Evolutionary conservation across 2,113 vertebrate genomes (phyloP).

Genomic region (Leucopternis melanops): DNA sequence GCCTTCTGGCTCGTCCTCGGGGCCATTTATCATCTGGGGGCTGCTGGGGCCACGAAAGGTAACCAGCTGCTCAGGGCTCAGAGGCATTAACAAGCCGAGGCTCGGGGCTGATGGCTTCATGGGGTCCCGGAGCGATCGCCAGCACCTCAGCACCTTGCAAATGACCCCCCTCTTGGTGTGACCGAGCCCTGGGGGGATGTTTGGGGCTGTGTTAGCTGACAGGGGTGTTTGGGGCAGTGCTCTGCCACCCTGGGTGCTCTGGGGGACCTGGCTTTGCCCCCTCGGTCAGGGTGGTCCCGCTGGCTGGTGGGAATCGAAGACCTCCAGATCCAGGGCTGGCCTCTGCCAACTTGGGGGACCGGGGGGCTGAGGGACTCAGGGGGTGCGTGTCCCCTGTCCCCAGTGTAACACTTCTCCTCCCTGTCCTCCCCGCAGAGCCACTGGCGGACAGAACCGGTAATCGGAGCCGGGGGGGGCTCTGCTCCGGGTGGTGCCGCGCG

Average conservation of each 20-base stretch:
- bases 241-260: background rate
- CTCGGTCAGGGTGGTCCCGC: accelerated
- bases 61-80: background rate
- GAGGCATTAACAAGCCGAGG: accelerated
- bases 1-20: conserved; percentile 85
- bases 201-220: background rate
- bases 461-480: background rate
- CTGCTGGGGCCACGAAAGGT: conserved; percentile 96
- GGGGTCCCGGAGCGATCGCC: background rate
- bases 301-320: background rate
- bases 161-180: background rate
- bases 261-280: background rate
- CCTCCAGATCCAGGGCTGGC: background rate
- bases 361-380: accelerated
- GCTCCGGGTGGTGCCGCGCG: accelerated
- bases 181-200: background rate
- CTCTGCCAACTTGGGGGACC: accelerated
- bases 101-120: background rate
- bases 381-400: background rate
- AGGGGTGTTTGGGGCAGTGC: background rate
- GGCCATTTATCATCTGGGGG: conserved; percentile 92
- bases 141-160: background rate
- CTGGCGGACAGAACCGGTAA: conserved; percentile 61
- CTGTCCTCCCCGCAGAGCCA: conserved; percentile 58
- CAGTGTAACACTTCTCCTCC: conserved; percentile 29